These are phyloP conservation scores for Anas platyrhynchos DNA, from an alignment of 2,113 vertebrate genomes.

Conservation along the genomic window DNA sequence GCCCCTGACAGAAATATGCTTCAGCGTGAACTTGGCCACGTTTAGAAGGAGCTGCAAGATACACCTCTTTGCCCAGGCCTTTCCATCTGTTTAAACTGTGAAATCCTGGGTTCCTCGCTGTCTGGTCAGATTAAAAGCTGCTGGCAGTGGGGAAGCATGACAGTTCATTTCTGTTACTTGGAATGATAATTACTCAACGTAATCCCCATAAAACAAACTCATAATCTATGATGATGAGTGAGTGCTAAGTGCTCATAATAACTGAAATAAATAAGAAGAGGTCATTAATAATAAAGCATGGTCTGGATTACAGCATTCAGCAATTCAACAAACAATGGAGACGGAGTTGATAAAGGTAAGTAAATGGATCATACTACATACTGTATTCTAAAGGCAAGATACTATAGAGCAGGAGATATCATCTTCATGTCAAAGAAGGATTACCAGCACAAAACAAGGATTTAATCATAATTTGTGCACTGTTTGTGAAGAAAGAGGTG, in stretches of 20 bases:
- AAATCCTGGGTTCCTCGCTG: conserved; percentile 66
- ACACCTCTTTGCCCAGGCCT: conserved; percentile 64
- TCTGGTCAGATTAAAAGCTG: conserved; percentile 74
- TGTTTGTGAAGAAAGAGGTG: not conserved
- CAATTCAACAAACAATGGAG: not conserved
- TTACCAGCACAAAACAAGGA: not conserved
- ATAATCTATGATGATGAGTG: not conserved
- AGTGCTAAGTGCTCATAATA: conserved; percentile 38
- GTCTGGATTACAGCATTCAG: conserved; percentile 5
- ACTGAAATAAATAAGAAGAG: conserved; percentile 46
- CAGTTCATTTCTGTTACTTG: conserved; percentile 63
- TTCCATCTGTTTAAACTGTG: conserved; percentile 75
- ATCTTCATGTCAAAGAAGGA: rapidly evolving
- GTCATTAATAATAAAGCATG: conserved; percentile 41
- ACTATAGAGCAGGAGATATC: not conserved
- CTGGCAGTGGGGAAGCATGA: conserved; percentile 50
- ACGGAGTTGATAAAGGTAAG: not conserved
- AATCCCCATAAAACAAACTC: conserved; percentile 58
- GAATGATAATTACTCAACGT: conserved; percentile 55
- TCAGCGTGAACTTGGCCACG: conserved; percentile 55
- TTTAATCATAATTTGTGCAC: not conserved
- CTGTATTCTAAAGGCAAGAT: not conserved
- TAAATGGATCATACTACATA: not conserved
- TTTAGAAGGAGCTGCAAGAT: conserved; percentile 65
- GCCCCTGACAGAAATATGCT: conserved; percentile 69